Evolutionary conservation across 2,888 invertebrate genomes (phyloP).

Genomic region (Mellilla xanthometata): DNA sequence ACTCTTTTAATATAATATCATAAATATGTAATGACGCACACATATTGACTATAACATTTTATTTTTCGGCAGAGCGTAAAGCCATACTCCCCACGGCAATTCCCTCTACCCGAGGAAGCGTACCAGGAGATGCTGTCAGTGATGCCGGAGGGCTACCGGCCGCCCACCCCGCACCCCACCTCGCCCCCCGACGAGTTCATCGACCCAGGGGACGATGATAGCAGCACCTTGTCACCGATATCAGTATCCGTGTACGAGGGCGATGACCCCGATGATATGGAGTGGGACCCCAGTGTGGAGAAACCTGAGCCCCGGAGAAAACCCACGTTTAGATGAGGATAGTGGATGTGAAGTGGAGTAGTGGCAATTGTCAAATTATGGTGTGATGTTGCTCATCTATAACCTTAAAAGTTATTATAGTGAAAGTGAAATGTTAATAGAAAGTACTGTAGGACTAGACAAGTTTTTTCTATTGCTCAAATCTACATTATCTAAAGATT

Average conservation of each 20-base stretch:
- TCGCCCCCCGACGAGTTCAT: slow-evolving; percentile 21
- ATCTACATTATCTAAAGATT: too few species aligned
- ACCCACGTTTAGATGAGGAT: slow-evolving; percentile 47
- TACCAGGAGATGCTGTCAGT: slow-evolving; percentile 86
- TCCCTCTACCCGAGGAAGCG: slow-evolving; percentile 87
- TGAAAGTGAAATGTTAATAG: too few species aligned
- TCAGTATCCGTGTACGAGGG: slow-evolving; percentile 81
- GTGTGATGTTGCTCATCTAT: too few species aligned
- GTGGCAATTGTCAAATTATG: too few species aligned
- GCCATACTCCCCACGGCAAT: slow-evolving; percentile 89
- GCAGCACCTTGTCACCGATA: slow-evolving; percentile 38
- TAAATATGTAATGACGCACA: too few species aligned
- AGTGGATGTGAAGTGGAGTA: not conserved
- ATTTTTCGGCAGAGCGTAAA: slow-evolving; percentile 79
- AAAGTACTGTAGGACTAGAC: too few species aligned
- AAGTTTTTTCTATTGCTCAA: too few species aligned
- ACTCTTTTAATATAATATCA: too few species aligned
- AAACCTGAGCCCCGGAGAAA: slow-evolving; percentile 50
- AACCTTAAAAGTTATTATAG: too few species aligned
- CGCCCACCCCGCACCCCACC: slow-evolving; percentile 28
- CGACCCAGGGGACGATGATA: slow-evolving; percentile 21
- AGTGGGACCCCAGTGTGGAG: slow-evolving; percentile 86
- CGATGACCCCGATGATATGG: slow-evolving; percentile 93
- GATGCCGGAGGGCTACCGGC: slow-evolving; percentile 86
- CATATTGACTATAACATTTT: too few species aligned